Percentiles rank a stretch among this genome's conserved stretches.
These are phyloP conservation scores for Colaptes auratus DNA, from an alignment of 2,113 vertebrate species.

Conservation along the genomic window DNA sequence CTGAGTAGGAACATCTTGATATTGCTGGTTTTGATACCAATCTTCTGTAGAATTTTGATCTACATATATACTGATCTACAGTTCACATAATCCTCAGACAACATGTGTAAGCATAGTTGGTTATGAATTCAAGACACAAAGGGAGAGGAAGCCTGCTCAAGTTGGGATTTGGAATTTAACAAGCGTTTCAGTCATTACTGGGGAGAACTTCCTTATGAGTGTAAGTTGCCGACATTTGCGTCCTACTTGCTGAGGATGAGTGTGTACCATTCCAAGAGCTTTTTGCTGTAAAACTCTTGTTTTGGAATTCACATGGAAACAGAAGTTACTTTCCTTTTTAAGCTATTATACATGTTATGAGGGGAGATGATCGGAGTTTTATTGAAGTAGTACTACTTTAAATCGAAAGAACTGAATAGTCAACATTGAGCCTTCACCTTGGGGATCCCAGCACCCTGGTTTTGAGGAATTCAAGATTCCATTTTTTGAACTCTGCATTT, in stretches of 20 bases:
- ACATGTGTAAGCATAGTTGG: not conserved
- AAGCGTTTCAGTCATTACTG: accelerated
- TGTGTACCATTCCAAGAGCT: not conserved
- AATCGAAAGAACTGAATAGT: slow-evolving; percentile 21
- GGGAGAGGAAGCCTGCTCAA: not conserved
- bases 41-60: not conserved
- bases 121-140: not conserved
- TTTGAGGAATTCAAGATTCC: slow-evolving; percentile 27
- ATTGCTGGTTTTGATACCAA: not conserved
- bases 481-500: not conserved
- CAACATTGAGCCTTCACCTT: slow-evolving; percentile 20
- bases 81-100: not conserved
- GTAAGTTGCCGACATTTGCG: not conserved
- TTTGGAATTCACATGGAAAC: not conserved
- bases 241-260: not conserved
- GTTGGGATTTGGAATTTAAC: not conserved
- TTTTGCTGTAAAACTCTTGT: slow-evolving; percentile 3
- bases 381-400: not conserved
- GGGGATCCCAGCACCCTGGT: not conserved
- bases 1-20: not conserved
- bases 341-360: not conserved
- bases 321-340: not conserved
- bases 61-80: not conserved
- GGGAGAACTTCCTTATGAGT: not conserved
- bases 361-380: not conserved